These are phyloP conservation scores for Ploceus nigricollis DNA, from an alignment of 2,113 vertebrate species.

Conservation along the genomic window DNA sequence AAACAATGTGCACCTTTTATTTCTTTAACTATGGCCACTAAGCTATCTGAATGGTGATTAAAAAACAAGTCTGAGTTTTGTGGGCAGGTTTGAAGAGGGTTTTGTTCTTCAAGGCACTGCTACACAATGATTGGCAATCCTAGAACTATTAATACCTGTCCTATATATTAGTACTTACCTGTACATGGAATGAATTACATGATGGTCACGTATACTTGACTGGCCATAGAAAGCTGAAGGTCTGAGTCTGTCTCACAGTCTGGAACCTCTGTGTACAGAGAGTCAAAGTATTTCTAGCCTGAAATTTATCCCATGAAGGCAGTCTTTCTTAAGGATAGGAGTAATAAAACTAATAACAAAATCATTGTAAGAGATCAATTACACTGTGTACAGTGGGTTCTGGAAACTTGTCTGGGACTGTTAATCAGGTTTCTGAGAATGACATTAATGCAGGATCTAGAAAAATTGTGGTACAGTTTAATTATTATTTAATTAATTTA, in stretches of 20 bases:
- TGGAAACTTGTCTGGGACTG: not conserved
- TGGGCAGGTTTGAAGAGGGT: not conserved
- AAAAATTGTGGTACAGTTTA: not conserved
- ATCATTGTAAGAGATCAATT: not conserved
- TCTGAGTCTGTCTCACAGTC: not conserved
- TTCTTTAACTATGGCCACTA: not conserved
- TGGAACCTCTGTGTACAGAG: not conserved
- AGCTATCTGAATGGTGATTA: not conserved
- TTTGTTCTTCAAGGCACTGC: not conserved
- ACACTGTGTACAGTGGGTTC: not conserved
- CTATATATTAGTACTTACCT: not conserved
- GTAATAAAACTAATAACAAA: not conserved
- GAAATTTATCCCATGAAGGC: not conserved
- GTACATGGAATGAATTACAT: not conserved
- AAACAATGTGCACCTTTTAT: not conserved
- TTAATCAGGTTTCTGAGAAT: not conserved
- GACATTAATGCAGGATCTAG: not conserved
- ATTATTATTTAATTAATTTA: not conserved
- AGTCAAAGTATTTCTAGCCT: not conserved
- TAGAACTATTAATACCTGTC: not conserved
- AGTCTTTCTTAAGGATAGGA: not conserved
- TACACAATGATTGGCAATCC: not conserved
- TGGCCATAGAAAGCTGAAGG: not conserved
- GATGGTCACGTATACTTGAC: not conserved
- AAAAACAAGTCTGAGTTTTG: not conserved